These are phyloP conservation scores for Tolmerus cingulatus DNA, from an alignment of 2,888 invertebrate genomes.

Conservation along the genomic window DNA sequence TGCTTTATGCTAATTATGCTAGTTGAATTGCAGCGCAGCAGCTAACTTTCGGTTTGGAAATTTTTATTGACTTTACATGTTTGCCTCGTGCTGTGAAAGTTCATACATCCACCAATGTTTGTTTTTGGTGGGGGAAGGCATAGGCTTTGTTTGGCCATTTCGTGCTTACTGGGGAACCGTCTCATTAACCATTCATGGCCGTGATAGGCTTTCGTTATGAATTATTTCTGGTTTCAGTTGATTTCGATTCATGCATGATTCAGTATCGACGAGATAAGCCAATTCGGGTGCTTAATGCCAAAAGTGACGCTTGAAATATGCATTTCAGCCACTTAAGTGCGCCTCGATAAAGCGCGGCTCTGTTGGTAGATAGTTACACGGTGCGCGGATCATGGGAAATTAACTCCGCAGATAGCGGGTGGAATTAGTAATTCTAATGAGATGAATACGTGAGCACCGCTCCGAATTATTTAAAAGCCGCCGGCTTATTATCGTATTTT, in stretches of 20 bases:
- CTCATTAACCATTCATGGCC: background rate
- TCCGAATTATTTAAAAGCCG: background rate
- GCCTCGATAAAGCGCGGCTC: background rate
- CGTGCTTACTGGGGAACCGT: background rate
- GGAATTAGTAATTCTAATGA: background rate
- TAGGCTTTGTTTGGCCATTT: background rate
- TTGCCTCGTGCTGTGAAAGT: background rate
- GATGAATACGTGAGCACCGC: background rate
- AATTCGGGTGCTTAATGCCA: background rate
- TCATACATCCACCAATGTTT: constrained; percentile 5
- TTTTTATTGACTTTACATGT: constrained; percentile 34
- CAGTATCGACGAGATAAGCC: background rate
- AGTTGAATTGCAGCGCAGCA: background rate
- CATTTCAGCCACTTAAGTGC: background rate
- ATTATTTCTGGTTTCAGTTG: background rate
- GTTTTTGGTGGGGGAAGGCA: background rate
- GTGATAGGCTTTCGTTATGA: background rate
- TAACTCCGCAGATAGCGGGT: background rate
- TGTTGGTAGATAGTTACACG: background rate
- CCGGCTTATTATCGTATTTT: background rate
- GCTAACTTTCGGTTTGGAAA: constrained; percentile 13
- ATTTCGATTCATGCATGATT: background rate
- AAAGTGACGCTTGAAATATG: background rate
- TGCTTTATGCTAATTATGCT: constrained; percentile 40
- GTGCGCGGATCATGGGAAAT: background rate